Evolutionary conservation across 2,113 vertebrate genomes (phyloP).

Genomic region (Sapajus apella): DNA sequence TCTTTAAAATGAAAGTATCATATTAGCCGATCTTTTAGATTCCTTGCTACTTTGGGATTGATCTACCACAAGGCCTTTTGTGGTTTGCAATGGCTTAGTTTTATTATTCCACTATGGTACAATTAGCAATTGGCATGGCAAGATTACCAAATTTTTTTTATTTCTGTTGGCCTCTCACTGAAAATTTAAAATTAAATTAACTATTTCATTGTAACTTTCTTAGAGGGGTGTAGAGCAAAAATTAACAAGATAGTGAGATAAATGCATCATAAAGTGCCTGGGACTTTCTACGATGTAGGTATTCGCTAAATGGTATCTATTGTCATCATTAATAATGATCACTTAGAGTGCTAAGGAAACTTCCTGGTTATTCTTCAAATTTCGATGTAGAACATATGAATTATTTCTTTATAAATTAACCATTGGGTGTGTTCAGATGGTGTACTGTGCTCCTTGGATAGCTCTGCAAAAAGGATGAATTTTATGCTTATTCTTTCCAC

Average conservation of each 20-base stretch:
- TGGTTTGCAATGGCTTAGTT: background rate
- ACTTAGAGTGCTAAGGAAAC: background rate
- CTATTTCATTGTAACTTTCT: background rate
- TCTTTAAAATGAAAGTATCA: background rate
- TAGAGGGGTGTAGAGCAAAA: background rate
- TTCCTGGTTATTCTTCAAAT: conserved; percentile 6
- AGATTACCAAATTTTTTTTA: background rate
- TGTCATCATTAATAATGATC: background rate
- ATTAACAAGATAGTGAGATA: background rate
- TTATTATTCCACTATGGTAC: background rate
- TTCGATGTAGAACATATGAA: background rate
- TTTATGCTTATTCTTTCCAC: background rate
- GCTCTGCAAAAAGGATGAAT: background rate
- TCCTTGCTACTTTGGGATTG: background rate
- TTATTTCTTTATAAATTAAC: conserved; percentile 21
- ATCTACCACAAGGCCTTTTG: background rate
- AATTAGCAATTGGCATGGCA: background rate
- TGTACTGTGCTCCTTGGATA: background rate
- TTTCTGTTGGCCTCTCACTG: background rate
- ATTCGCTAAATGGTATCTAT: background rate
- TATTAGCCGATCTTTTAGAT: background rate
- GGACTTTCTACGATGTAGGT: background rate
- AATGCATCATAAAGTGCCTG: background rate
- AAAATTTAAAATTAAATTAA: conserved; percentile 30
- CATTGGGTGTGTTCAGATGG: background rate